These are phyloP conservation scores for Saturnia pavonia DNA, from an alignment of 2,888 invertebrate species.

Conservation along the genomic window DNA sequence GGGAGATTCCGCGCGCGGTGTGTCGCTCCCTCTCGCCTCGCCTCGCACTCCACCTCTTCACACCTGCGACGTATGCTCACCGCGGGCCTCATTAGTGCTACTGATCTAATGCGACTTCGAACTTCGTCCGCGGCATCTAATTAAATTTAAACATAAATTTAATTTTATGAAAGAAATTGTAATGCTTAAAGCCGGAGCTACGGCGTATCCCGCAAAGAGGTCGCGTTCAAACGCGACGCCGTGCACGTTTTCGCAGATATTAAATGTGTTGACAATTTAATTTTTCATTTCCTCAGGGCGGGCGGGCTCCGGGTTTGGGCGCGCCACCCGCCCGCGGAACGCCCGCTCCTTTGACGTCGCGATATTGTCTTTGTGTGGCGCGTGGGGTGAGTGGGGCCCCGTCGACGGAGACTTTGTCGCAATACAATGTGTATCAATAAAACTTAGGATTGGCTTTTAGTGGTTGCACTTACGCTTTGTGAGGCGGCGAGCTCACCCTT, in stretches of 20 bases:
- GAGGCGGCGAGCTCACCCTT: conserved; percentile 80
- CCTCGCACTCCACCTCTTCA: conserved; percentile 41
- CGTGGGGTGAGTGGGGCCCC: conserved; percentile 75
- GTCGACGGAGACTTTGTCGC: conserved; percentile 81
- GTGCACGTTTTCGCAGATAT: conserved; percentile 82
- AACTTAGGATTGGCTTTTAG: conserved; percentile 83
- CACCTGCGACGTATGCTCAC: conserved; percentile 75
- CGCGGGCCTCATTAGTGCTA: conserved; percentile 79
- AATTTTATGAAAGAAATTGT: conserved; percentile 78
- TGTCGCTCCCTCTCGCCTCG: conserved; percentile 31
- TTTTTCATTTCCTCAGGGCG: conserved; percentile 81
- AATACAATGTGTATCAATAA: conserved; percentile 83
- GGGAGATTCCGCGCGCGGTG: conserved; percentile 41
- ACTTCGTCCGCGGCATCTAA: conserved; percentile 72
- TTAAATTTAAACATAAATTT: conserved; percentile 79
- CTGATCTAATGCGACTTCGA: conserved; percentile 79
- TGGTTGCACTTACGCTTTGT: conserved; percentile 83
- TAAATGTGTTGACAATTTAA: conserved; percentile 83
- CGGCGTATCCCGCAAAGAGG: conserved; percentile 70
- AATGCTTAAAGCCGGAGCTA: conserved; percentile 76
- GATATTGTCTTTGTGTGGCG: conserved; percentile 82
- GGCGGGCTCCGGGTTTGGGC: conserved; percentile 49
- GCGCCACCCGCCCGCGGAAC: conserved; percentile 58
- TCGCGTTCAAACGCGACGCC: conserved; percentile 77
- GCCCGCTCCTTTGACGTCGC: conserved; percentile 80